Evolutionary conservation across 2,888 invertebrate species (phyloP), one percentile per base, ranked within the genome.

Genomic region (Schrankia costaestrigalis): DNA sequence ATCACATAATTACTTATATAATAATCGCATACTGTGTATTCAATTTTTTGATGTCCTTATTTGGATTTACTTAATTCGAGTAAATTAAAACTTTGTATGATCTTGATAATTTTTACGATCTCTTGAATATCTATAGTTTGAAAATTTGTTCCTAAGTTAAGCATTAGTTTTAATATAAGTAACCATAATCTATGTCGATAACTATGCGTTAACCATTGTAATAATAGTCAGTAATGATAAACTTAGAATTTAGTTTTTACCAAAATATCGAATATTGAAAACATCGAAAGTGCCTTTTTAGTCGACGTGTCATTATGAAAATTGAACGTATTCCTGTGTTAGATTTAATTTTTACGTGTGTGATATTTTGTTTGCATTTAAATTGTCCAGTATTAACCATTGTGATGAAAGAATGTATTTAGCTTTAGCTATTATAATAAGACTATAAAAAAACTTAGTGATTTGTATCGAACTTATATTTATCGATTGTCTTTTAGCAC

Each of bases 321-420:
- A 42, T 33, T 52, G 41, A 24, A 31, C 33, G 10, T 50, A 32
- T 14, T 31, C 8, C 31, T 43, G 32, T 36, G 11, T 31, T 42
- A 24, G 32, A 11, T 22, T 23, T 28, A 31, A 7, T 22, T 26
- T 19, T 41, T 51, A 47, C 10, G 46, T 44, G 70, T 71, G 77
- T 73, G 72, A 74, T 76, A 68, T 66, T 61, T 60, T 54, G 41
- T 65, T 70, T 56, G 58, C 46, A 56, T 64, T 68, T 68, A 58
- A 71, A 63, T 48, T 65, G 64, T 66, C 63, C 76, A 78, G 78
- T 78, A 78, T 78, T 78, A 77, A 46, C 54, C 57, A 62, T 67
- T 68, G 63, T 64, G 58, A 63, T 61, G 41, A 32, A 46, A 35
- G n/a, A 13, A 38, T 7, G 35, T 38, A 36, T 35, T 26, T n/a